phyloP scores from a whole-genome alignment of 2,797 vertebrate species.

The Malurus leucopterus region DNA sequence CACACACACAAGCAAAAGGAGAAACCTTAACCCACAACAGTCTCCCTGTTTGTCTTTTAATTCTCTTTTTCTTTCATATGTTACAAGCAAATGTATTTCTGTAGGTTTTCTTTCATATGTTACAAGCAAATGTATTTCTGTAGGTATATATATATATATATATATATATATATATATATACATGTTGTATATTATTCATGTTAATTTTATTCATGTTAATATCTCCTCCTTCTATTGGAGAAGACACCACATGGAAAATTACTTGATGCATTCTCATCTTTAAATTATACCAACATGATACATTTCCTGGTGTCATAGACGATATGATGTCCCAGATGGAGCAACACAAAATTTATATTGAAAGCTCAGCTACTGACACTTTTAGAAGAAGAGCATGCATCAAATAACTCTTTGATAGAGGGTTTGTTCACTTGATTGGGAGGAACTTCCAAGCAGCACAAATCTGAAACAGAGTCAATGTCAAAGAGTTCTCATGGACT shows the following conservation, averaged over 20 bases:
- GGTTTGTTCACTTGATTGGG: neutral
- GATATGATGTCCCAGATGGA: neutral
- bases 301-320: neutral
- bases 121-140: neutral
- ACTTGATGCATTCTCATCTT: neutral
- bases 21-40: too few relatives aligned
- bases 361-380: neutral
- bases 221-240: neutral
- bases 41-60: too few relatives aligned
- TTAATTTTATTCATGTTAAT: neutral
- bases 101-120: slow-evolving; percentile 1
- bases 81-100: slow-evolving; percentile 17
- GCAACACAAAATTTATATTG: neutral
- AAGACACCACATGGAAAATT: neutral
- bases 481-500: neutral
- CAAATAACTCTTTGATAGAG: neutral
- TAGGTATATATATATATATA: neutral
- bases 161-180: neutral
- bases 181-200: neutral
- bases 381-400: neutral
- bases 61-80: slow-evolving; percentile 9
- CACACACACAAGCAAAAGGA: too few relatives aligned
- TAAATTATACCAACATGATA: neutral
- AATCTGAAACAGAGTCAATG: neutral
- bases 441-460: neutral